These are phyloP conservation scores for Dinomys branickii DNA, from an alignment of 2,113 vertebrate species.

Conservation along the genomic window DNA sequence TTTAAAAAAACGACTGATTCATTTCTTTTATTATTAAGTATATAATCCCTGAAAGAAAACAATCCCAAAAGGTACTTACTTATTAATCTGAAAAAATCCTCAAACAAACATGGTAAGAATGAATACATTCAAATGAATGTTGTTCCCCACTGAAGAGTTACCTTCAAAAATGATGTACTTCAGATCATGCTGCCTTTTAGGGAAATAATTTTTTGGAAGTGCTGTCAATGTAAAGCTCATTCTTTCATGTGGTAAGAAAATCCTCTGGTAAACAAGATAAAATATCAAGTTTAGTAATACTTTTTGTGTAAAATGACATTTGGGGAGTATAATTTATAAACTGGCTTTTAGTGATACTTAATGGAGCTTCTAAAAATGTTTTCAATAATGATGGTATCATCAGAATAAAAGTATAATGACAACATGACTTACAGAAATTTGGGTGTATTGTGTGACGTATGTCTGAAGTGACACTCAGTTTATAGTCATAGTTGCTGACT, in stretches of 20 bases:
- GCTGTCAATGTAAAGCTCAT: neutral
- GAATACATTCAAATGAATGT: neutral
- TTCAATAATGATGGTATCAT: neutral
- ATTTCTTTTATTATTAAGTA: neutral
- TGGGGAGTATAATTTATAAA: slow-evolving; percentile 5
- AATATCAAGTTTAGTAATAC: slow-evolving; percentile 29
- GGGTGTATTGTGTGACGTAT: neutral
- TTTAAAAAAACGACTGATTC: neutral
- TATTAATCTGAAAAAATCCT: slow-evolving; percentile 20
- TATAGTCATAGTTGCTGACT: neutral
- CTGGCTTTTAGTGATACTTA: slow-evolving; percentile 8
- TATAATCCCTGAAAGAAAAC: slow-evolving; percentile 30
- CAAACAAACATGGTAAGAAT: neutral
- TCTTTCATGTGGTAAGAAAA: slow-evolving; percentile 19
- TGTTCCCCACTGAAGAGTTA: neutral
- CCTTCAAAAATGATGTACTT: neutral
- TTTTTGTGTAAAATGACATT: neutral
- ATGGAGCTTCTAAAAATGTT: neutral
- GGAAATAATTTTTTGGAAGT: slow-evolving; percentile 1
- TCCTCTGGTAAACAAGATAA: neutral
- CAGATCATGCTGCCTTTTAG: slow-evolving; percentile 19
- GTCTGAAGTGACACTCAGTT: slow-evolving; percentile 45
- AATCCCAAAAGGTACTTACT: neutral
- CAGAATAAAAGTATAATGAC: neutral
- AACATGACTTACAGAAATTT: slow-evolving; percentile 15